Conservation (phyloP, 2,888 invertebrate genomes). For the Patella depressa region DNA sequence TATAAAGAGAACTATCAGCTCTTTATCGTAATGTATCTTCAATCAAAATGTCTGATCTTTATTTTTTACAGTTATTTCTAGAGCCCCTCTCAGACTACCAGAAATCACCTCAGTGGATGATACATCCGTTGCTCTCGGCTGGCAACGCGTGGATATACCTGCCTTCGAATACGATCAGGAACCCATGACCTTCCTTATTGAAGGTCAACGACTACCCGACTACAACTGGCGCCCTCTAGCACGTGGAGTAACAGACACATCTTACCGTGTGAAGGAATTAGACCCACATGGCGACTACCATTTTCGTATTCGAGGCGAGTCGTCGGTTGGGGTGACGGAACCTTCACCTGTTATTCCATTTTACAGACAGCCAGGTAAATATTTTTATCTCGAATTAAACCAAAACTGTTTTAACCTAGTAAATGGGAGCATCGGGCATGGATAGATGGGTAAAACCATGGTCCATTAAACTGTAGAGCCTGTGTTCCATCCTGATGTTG, state of each 20-base stretch:
- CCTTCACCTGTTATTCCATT: constrained; percentile 88
- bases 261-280: constrained; percentile 71
- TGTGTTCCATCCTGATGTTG: too few species aligned
- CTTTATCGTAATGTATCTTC: too few species aligned
- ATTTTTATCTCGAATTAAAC: background rate
- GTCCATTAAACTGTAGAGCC: too few species aligned
- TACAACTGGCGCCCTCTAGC: constrained; percentile 61
- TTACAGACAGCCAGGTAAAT: constrained; percentile 62
- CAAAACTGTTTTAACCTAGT: too few species aligned
- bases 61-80: constrained; percentile 55
- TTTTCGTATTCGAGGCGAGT: constrained; percentile 95
- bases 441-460: too few species aligned
- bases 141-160: constrained; percentile 59
- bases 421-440: too few species aligned
- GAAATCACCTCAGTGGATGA: constrained; percentile 55
- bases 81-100: constrained; percentile 55
- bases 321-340: constrained; percentile 92
- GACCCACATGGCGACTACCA: constrained; percentile 95
- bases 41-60: too few species aligned
- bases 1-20: too few species aligned
- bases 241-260: constrained; percentile 52
- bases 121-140: constrained; percentile 49
- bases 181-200: constrained; percentile 60
- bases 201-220: constrained; percentile 55
- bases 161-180: constrained; percentile 51